These are phyloP conservation scores for Melangyna quadrimaculata DNA, from an alignment of 2,888 invertebrate species.

Conservation along the genomic window DNA sequence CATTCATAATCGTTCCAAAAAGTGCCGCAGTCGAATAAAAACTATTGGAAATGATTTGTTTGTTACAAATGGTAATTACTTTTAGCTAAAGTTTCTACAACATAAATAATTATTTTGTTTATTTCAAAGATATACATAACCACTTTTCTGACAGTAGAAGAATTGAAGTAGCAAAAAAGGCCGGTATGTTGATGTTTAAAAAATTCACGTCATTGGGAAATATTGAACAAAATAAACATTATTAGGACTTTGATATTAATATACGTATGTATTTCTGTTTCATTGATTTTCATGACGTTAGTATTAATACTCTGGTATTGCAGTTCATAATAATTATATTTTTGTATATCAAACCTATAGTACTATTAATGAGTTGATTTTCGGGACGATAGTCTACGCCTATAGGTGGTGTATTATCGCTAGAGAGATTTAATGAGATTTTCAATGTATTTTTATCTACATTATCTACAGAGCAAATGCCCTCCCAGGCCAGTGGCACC, in stretches of 20 bases:
- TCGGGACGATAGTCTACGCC: too few relatives aligned
- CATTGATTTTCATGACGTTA: neutral
- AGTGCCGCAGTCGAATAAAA: slow-evolving; percentile 80
- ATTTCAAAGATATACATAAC: slow-evolving; percentile 78
- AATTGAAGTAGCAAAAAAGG: slow-evolving; percentile 77
- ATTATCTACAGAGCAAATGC: too few relatives aligned
- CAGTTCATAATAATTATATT: neutral
- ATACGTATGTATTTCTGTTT: neutral
- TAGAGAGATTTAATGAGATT: too few relatives aligned
- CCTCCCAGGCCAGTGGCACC: too few relatives aligned
- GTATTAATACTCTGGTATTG: neutral
- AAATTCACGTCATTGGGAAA: slow-evolving; percentile 77
- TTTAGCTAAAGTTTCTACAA: neutral
- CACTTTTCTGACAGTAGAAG: slow-evolving; percentile 78
- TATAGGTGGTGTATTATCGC: too few relatives aligned
- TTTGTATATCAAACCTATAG: too few relatives aligned
- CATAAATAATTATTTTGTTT: neutral
- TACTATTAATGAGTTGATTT: too few relatives aligned
- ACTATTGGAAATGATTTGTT: slow-evolving; percentile 80
- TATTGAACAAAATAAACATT: slow-evolving; percentile 36
- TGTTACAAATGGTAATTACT: slow-evolving; percentile 79
- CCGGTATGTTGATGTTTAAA: slow-evolving; percentile 78
- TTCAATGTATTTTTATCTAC: too few relatives aligned
- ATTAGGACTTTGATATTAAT: neutral
- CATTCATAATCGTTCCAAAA: slow-evolving; percentile 80